Evolutionary conservation across 2,113 vertebrate species (phyloP), one percentile per base, ranked within the genome.

Genomic region (Craseonycteris thonglongyai): DNA sequence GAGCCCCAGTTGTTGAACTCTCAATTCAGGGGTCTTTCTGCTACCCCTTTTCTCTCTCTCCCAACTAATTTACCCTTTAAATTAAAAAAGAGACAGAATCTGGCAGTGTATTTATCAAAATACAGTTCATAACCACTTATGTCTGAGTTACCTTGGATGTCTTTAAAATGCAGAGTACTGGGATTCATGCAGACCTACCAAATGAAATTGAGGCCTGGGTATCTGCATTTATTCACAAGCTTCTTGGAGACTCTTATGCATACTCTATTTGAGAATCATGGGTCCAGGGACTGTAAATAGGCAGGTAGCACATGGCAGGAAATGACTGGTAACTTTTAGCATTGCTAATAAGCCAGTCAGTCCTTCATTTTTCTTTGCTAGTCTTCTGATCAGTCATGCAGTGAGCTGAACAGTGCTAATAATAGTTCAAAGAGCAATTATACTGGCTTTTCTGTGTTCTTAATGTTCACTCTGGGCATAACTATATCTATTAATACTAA

Each of bases 401-500:
- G 92, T 89, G 90, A 96, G 59, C 74, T 85, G 94, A 71, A 54
- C 22, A 35, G 45, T 90, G 69, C 1, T 66, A 78, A 94, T 91
- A 69, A 80, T 35, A 92, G 42, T 76, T 51, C 51, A 42, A 30
- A 88, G 84, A 11, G 12, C 72, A 94, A 82, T 82, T 90, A 71
- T 18, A 69, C 72, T 85, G 68, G 49, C 68, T 94, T 87, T 45
- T 7, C 79, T 66, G 7, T 71, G 65, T 97, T 82, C 54, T 30
- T 86, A 72, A 22, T 63, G 51, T 61, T 81, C 96, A n/a, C 54
- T 95, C 58, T 86, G n/a, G 83, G 81, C 26, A 75, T 96, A 65
- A 9, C 26, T 89, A 0, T 94, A 72, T 49, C 49, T 89, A 47
- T 95, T 96, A 91, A 22, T 94, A 96, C 96, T 94, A 63, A 49